phyloP scores from a whole-genome alignment of 1,140 invertebrate species.

The Telenomus remus region DNA sequence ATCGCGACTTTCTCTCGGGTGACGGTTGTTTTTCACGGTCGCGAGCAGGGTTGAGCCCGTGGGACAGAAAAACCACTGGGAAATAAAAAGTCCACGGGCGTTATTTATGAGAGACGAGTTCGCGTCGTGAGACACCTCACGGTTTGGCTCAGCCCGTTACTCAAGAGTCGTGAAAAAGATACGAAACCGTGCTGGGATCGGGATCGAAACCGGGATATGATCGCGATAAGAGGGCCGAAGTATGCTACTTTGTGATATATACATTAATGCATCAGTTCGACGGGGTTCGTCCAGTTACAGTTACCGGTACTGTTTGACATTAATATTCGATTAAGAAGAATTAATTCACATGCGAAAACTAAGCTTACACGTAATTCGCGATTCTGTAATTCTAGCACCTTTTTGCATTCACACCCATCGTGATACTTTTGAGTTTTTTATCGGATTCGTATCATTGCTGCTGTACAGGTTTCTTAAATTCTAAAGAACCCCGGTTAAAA shows the following conservation, averaged over 20 bases:
- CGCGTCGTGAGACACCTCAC: conserved; percentile 47
- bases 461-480: no score
- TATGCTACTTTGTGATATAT: conserved; percentile 50
- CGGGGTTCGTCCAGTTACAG: conserved; percentile 51
- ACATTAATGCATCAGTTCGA: conserved; percentile 59
- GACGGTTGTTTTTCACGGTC: neutral
- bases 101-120: conserved; percentile 55
- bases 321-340: conserved; percentile 56
- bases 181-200: conserved; percentile 35
- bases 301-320: conserved; percentile 59
- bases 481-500: no score
- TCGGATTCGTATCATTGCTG: no score
- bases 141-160: conserved; percentile 48
- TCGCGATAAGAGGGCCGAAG: conserved; percentile 51
- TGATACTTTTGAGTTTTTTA: no score
- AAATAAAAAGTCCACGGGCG: conserved; percentile 23
- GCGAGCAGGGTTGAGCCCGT: neutral
- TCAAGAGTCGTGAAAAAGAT: conserved; percentile 45
- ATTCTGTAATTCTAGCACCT: no score
- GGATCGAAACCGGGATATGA: conserved; percentile 51
- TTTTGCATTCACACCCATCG: no score
- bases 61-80: conserved; percentile 12
- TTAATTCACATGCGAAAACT: conserved; percentile 22
- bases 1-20: conserved; percentile 26
- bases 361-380: no score